Percentiles rank a stretch among this genome's conserved stretches.
Evolutionary conservation across 2,797 vertebrate genomes (phyloP).

Genomic region (Danio kyathit): DNA sequence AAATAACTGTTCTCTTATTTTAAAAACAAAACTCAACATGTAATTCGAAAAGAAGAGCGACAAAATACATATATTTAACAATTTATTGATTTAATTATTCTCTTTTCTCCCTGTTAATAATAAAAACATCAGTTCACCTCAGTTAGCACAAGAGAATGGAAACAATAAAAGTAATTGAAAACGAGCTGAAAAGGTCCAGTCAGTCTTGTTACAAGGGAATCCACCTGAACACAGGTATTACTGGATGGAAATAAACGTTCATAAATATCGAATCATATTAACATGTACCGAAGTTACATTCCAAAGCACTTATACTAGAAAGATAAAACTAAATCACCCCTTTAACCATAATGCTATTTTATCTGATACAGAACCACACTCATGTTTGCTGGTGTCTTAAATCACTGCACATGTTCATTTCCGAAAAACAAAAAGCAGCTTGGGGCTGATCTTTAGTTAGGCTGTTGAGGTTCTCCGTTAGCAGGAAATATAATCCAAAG

Average conservation of each 20-base stretch:
- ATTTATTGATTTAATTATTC: conserved; percentile 55
- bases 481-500: conserved; percentile 21
- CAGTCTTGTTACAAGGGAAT: conserved; percentile 61
- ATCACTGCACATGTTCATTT: conserved; percentile 43
- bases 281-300: conserved; percentile 59
- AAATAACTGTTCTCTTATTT: background rate
- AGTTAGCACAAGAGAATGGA: conserved; percentile 64
- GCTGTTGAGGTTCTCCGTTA: conserved; percentile 46
- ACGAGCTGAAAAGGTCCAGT: conserved; percentile 64
- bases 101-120: conserved; percentile 55
- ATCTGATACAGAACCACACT: conserved; percentile 47
- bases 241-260: conserved; percentile 55
- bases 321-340: conserved; percentile 59
- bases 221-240: conserved; percentile 52
- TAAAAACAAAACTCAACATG: background rate
- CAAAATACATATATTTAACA: conserved; percentile 25
- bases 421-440: conserved; percentile 36
- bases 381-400: conserved; percentile 60
- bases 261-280: conserved; percentile 61
- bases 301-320: conserved; percentile 52
- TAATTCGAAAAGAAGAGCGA: background rate
- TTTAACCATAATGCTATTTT: conserved; percentile 37
- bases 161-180: conserved; percentile 65
- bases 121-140: conserved; percentile 63
- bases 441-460: conserved; percentile 29